Conservation (phyloP, 1,140 invertebrate genomes). For the Charaxes varanes region DNA sequence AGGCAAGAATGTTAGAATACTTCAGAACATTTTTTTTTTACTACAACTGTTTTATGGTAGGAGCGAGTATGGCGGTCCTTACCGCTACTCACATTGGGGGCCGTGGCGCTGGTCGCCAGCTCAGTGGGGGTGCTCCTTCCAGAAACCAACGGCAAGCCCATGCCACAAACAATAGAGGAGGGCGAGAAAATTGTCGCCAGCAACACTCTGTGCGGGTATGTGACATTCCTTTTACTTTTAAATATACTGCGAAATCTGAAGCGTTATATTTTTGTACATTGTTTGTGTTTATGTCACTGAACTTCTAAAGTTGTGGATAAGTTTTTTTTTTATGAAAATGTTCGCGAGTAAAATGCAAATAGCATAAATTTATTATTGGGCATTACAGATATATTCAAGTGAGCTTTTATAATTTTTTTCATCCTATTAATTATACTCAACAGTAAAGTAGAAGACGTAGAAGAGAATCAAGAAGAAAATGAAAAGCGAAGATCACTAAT, state of each 20-base stretch:
- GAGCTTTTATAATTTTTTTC: background rate
- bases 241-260: background rate
- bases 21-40: no score
- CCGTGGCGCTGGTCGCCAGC: conserved; percentile 26
- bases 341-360: no score
- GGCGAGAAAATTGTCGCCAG: conserved; percentile 41
- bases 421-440: conserved; percentile 12
- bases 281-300: no score
- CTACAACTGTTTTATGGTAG: no score
- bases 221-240: background rate
- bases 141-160: conserved; percentile 42
- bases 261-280: no score
- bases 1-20: no score
- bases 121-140: conserved; percentile 34
- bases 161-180: conserved; percentile 55
- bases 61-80: conserved; percentile 38
- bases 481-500: conserved; percentile 40
- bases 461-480: conserved; percentile 19
- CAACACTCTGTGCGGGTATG: conserved; percentile 49
- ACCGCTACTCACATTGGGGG: conserved; percentile 38
- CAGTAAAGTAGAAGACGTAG: conserved; percentile 36
- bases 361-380: no score
- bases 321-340: no score
- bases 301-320: no score
- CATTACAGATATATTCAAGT: background rate